Percentiles rank a stretch among this genome's conserved stretches.
Evolutionary conservation across 2,888 invertebrate species (phyloP).

Genomic region (Hermaeophaga mercurialis): DNA sequence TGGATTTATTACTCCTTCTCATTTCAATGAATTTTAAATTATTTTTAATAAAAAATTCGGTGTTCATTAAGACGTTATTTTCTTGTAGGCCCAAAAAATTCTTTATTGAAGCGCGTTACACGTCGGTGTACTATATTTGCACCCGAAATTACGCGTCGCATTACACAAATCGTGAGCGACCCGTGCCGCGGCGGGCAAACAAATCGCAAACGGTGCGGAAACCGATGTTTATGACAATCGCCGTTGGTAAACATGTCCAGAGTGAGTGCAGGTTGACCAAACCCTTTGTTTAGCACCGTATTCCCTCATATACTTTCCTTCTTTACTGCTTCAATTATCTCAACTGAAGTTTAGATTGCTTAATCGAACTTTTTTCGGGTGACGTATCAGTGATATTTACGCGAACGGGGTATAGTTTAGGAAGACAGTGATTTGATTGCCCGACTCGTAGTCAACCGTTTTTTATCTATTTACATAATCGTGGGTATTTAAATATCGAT

Average conservation of each 20-base stretch:
- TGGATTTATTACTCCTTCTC: no score
- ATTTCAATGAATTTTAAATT: no score
- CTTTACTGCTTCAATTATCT: conserved; percentile 45
- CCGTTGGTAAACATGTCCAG: conserved; percentile 39
- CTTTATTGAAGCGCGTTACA: no score
- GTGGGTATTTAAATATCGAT: no score
- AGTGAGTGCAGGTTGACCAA: conserved; percentile 47
- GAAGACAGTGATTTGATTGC: no score
- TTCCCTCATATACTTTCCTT: conserved; percentile 44
- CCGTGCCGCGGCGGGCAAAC: conserved; percentile 34
- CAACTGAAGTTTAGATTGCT: conserved; percentile 30
- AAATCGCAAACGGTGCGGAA: conserved; percentile 41
- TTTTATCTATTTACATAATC: no score
- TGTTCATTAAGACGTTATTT: no score
- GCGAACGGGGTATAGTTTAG: conserved; percentile 4
- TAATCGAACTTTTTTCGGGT: conserved; percentile 29
- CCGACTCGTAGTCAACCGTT: no score
- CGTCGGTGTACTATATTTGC: no score
- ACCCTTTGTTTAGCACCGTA: conserved; percentile 45
- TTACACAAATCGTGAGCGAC: conserved; percentile 35
- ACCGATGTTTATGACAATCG: conserved; percentile 47
- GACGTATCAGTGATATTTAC: not conserved
- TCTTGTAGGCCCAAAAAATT: no score
- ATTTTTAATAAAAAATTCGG: no score
- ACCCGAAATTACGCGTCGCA: conserved; percentile 31